phyloP scores from a whole-genome alignment of 2,113 vertebrate genomes.

The Lota lota region DNA sequence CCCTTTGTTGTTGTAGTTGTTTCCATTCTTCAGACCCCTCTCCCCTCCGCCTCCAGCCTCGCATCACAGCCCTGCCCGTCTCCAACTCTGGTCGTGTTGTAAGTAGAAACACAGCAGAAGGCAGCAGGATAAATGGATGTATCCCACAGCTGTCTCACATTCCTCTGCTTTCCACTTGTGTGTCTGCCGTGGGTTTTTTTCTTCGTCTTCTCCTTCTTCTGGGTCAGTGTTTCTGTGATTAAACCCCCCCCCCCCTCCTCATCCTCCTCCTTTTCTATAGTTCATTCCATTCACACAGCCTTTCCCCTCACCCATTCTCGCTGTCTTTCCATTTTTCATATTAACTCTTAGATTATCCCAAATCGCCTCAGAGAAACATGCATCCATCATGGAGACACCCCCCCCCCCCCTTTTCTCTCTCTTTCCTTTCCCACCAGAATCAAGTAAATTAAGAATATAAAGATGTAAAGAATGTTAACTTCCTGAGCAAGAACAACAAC shows the following conservation, averaged over 20 bases:
- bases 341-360: constrained; percentile 49
- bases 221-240: constrained; percentile 75
- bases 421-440: neutral
- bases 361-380: constrained; percentile 48
- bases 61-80: too few relatives aligned
- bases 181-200: constrained; percentile 34
- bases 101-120: constrained; percentile 71
- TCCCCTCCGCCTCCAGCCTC: constrained; percentile 25
- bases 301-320: constrained; percentile 37
- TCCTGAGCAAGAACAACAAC: too few relatives aligned
- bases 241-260: constrained; percentile 52
- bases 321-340: constrained; percentile 41
- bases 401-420: neutral
- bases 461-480: too few relatives aligned
- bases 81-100: constrained; percentile 33
- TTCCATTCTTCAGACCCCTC: constrained; percentile 49
- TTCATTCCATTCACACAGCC: constrained; percentile 66
- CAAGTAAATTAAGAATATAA: too few relatives aligned
- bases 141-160: constrained; percentile 71
- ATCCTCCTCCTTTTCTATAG: constrained; percentile 47
- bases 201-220: constrained; percentile 56
- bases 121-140: constrained; percentile 59
- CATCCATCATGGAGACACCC: neutral
- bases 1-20: constrained; percentile 4
- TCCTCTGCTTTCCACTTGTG: constrained; percentile 73